These are phyloP conservation scores for Himalopsyche japonica DNA, from an alignment of 2,888 invertebrate genomes.

Conservation along the genomic window DNA sequence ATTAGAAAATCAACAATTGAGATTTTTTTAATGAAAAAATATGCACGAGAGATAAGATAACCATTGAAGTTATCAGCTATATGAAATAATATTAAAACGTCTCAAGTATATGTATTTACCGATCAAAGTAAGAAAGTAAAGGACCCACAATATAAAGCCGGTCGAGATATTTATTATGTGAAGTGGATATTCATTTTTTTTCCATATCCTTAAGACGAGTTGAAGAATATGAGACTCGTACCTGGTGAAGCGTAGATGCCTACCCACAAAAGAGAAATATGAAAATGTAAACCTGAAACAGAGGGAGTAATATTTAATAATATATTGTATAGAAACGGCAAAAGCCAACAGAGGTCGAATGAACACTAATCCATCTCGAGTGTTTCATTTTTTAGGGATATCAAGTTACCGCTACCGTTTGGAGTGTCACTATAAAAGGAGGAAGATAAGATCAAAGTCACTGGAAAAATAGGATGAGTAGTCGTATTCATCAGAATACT, in stretches of 20 bases:
- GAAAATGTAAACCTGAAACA: not conserved
- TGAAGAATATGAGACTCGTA: not conserved
- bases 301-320: not conserved
- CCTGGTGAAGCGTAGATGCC: not conserved
- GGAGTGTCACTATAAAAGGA: not conserved
- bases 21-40: not conserved
- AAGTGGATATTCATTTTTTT: not conserved
- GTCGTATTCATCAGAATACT: not conserved
- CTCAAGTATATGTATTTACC: not conserved
- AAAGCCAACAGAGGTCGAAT: not conserved
- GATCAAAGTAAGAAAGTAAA: not conserved
- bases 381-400: slow-evolving; percentile 20
- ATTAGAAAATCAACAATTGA: not conserved
- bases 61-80: not conserved
- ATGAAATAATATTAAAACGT: not conserved
- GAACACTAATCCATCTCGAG: slow-evolving; percentile 2
- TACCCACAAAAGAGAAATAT: not conserved
- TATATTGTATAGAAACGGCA: not conserved
- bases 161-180: not conserved
- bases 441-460: slow-evolving; percentile 13
- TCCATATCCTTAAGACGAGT: not conserved
- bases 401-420: slow-evolving; percentile 12
- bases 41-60: not conserved
- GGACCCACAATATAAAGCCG: not conserved
- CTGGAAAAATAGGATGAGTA: not conserved